Evolutionary conservation across 1,140 invertebrate species (phyloP).

Genomic region (Rhizoglyphus robini): DNA sequence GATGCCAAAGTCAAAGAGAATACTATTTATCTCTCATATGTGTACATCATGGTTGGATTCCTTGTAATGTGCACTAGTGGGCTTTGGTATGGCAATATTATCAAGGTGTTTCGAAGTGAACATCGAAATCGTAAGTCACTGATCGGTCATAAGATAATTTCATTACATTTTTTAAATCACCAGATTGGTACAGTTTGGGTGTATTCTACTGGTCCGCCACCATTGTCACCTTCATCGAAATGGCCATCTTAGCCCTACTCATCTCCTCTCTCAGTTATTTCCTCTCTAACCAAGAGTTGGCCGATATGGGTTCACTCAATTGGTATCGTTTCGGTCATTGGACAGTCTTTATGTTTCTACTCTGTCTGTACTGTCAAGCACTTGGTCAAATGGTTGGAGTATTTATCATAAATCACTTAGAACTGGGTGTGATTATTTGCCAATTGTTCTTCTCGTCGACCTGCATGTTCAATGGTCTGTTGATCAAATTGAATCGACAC

Average conservation of each 20-base stretch:
- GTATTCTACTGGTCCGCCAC: constrained; percentile 2
- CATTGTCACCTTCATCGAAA: not conserved
- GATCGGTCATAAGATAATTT: not conserved
- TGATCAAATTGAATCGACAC: not conserved
- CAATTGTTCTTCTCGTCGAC: not conserved
- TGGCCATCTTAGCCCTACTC: not conserved
- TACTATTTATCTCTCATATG: not conserved
- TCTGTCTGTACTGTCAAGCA: not conserved
- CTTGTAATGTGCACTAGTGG: not conserved
- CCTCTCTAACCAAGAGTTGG: not conserved
- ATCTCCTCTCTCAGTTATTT: not conserved
- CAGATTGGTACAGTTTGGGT: constrained; percentile 10
- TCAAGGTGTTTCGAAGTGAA: constrained; percentile 2
- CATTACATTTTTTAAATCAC: not conserved
- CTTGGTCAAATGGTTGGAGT: not conserved
- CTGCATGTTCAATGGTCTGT: not conserved
- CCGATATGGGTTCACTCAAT: not conserved
- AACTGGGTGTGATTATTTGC: not conserved
- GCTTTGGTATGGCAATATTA: not conserved
- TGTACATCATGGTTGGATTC: not conserved
- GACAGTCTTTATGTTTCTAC: not conserved
- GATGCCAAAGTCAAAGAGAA: not conserved
- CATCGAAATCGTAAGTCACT: constrained; percentile 7
- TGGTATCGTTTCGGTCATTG: not conserved
- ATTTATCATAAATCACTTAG: not conserved